Evolutionary conservation across 2,797 vertebrate species (phyloP).

Genomic region (Fratercula arctica): DNA sequence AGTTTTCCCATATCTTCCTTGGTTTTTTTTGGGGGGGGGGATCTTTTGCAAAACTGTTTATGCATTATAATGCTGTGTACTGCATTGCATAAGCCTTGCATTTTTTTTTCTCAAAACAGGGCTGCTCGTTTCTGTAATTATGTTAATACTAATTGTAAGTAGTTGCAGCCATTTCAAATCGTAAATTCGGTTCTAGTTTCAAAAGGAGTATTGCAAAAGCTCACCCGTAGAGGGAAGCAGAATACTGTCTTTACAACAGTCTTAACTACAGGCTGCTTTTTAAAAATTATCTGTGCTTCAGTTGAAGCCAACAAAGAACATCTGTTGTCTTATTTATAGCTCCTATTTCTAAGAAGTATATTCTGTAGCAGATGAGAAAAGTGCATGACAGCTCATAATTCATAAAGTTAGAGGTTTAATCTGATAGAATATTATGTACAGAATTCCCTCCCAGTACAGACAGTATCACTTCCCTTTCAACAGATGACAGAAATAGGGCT

Average conservation of each 20-base stretch:
- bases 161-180: background rate
- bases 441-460: conserved; percentile 51
- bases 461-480: conserved; percentile 64
- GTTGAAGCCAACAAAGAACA: conserved; percentile 77
- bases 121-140: background rate
- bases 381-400: conserved; percentile 80
- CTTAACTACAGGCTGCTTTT: conserved; percentile 28
- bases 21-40: fast-evolving
- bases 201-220: conserved; percentile 5
- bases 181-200: background rate
- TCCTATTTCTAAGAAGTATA: conserved; percentile 81
- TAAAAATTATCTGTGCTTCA: conserved; percentile 57
- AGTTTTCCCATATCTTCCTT: background rate
- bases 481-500: background rate
- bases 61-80: background rate
- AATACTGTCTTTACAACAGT: conserved; percentile 5
- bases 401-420: conserved; percentile 76
- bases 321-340: conserved; percentile 85
- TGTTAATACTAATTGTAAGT: background rate
- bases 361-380: conserved; percentile 79
- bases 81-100: background rate
- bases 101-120: background rate
- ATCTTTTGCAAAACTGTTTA: background rate
- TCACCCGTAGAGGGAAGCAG: conserved; percentile 67
- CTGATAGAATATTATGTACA: conserved; percentile 80